phyloP scores from a whole-genome alignment of 2,888 invertebrate genomes.

The Epinotia bilunana region DNA sequence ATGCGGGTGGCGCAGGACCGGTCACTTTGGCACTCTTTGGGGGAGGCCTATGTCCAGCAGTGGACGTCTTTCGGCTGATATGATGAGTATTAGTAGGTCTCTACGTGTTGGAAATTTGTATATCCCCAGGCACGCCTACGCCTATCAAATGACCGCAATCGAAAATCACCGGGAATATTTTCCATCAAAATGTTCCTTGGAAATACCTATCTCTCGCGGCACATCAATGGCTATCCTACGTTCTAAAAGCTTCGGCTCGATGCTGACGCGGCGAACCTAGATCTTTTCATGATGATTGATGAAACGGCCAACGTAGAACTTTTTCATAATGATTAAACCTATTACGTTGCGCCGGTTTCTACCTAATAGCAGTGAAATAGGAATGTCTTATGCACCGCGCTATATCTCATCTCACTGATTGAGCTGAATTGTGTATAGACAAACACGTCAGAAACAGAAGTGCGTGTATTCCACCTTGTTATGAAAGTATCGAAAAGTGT shows the following conservation, averaged over 20 bases:
- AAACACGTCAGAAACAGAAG: no score
- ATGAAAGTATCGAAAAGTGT: conserved; percentile 70
- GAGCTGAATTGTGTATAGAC: no score
- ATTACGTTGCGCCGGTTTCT: not conserved
- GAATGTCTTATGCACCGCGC: not conserved
- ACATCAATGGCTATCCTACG: not conserved
- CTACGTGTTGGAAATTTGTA: no score
- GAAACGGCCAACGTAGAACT: not conserved
- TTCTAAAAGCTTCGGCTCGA: conserved; percentile 3
- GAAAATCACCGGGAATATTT: not conserved
- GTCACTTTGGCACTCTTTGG: no score
- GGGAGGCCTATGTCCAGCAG: no score
- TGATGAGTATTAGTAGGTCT: no score
- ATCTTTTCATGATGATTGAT: conserved; percentile 18
- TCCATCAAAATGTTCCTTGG: not conserved
- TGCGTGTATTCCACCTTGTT: not conserved
- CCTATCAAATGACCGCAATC: no score
- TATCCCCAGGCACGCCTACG: no score
- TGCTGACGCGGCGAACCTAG: not conserved
- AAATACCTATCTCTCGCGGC: no score
- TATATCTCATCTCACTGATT: not conserved
- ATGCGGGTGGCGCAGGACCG: no score
- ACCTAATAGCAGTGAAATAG: not conserved
- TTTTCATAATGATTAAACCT: not conserved
- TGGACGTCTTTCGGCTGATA: no score